Percentiles rank a stretch among this genome's conserved stretches.
Conservation (phyloP, 1,140 invertebrate species). For the Venustaconcha ellipsiformis region DNA sequence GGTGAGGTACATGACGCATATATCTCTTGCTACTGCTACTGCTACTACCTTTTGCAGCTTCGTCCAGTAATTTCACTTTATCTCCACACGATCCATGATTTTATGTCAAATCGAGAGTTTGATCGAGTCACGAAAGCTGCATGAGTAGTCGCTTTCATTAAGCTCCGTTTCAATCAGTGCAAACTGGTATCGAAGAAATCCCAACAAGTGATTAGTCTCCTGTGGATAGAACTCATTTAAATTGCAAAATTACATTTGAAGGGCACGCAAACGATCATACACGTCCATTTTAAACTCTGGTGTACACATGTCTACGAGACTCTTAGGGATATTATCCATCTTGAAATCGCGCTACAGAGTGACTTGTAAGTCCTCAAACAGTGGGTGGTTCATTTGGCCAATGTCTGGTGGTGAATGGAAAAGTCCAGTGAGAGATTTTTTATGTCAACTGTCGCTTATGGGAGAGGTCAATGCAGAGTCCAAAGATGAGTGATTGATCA, state of each 20-base stretch:
- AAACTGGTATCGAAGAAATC: conserved; percentile 24
- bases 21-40: background rate
- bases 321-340: conserved; percentile 16
- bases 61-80: conserved; percentile 26
- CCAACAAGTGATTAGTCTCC: conserved; percentile 11
- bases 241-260: conserved; percentile 14
- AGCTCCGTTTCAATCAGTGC: conserved; percentile 25
- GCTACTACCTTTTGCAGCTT: conserved; percentile 1
- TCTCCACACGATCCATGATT: conserved; percentile 36
- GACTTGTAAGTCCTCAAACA: conserved; percentile 20
- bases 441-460: background rate
- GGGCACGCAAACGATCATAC: conserved; percentile 22
- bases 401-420: conserved; percentile 1
- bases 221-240: conserved; percentile 17
- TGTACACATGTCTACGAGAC: conserved; percentile 21
- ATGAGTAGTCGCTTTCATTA: conserved; percentile 17
- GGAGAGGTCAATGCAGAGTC: too few relatives aligned
- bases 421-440: conserved; percentile 9
- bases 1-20: too few relatives aligned
- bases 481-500: too few relatives aligned
- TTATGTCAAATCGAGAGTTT: conserved; percentile 26
- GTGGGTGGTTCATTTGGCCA: conserved; percentile 2
- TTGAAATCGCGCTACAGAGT: conserved; percentile 15
- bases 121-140: conserved; percentile 16
- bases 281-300: conserved; percentile 16